Percentiles rank a stretch among this genome's conserved stretches.
These are phyloP conservation scores for Coluber constrictor DNA, from an alignment of 2,797 vertebrate genomes.

Conservation along the genomic window DNA sequence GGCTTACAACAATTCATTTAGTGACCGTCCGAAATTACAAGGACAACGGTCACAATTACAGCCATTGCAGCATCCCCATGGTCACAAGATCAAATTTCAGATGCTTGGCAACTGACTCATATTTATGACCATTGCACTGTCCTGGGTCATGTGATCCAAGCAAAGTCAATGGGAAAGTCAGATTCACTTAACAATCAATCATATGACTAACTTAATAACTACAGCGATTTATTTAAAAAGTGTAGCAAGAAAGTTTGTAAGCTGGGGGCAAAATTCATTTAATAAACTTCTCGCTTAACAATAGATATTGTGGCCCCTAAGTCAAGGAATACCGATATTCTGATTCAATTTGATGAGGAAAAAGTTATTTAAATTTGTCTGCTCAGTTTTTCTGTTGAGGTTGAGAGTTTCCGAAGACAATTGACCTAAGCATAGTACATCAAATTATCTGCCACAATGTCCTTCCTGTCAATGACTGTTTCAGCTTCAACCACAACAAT, in stretches of 20 bases:
- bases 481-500: no score
- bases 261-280: background rate
- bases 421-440: background rate
- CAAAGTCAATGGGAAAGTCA: background rate
- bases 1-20: no score
- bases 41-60: no score
- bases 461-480: no score
- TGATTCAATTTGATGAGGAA: background rate
- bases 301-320: background rate
- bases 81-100: background rate
- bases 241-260: background rate
- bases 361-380: background rate
- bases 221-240: background rate
- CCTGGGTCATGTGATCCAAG: background rate
- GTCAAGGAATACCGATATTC: background rate
- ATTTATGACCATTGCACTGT: background rate
- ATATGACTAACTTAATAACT: no score
- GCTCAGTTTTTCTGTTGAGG: background rate
- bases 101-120: background rate
- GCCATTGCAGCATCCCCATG: no score
- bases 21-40: no score
- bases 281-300: fast-evolving
- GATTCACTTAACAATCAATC: background rate
- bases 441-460: no score
- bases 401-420: background rate